Evolutionary conservation across 2,113 vertebrate species (phyloP).

Genomic region (Podarcis muralis): DNA sequence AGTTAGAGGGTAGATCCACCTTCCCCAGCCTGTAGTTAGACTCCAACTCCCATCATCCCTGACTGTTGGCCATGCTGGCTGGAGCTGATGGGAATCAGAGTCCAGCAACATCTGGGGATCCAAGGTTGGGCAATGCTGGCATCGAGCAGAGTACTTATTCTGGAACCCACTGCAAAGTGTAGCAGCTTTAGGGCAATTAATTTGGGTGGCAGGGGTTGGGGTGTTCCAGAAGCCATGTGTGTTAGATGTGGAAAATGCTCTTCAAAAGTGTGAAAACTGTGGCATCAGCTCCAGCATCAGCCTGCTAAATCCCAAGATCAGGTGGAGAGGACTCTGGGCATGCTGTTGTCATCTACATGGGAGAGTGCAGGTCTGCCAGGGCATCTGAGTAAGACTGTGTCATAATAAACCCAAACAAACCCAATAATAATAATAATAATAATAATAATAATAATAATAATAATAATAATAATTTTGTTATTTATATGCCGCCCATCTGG

Average conservation of each 20-base stretch:
- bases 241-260: not conserved
- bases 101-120: not conserved
- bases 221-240: not conserved
- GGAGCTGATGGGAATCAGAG: not conserved
- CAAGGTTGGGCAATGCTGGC: not conserved
- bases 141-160: rapidly evolving
- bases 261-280: not conserved
- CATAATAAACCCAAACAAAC: too few relatives aligned
- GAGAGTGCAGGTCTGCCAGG: not conserved
- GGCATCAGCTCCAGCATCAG: too few relatives aligned
- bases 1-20: not conserved
- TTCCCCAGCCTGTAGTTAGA: slow-evolving; percentile 8
- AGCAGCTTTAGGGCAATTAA: not conserved
- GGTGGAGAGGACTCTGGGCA: not conserved
- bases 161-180: not conserved
- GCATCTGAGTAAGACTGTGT: not conserved
- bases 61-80: not conserved
- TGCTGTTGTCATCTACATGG: too few relatives aligned
- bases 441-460: too few relatives aligned
- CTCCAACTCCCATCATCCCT: not conserved
- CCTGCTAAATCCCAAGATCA: not conserved
- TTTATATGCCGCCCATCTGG: too few relatives aligned
- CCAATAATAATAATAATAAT: too few relatives aligned
- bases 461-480: too few relatives aligned
- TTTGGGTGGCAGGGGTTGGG: not conserved